phyloP scores from a whole-genome alignment of 2,113 vertebrate species.

The Pelmatolapia mariae region DNA sequence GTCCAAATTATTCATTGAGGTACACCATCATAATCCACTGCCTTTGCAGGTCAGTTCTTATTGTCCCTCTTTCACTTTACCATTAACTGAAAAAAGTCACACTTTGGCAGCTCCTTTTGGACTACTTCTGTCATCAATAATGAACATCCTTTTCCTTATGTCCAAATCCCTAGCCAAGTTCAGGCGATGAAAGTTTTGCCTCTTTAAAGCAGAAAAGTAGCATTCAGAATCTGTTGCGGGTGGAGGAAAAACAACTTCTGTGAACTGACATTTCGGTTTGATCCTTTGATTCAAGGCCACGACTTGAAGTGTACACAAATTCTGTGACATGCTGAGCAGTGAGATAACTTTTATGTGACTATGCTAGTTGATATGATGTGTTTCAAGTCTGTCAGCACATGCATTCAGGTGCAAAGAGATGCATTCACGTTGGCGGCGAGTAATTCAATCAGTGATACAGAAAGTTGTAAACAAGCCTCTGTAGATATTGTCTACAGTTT shows the following conservation, averaged over 20 bases:
- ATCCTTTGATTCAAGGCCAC: background rate
- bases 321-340: conserved; percentile 1
- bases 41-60: background rate
- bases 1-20: conserved; percentile 44
- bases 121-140: background rate
- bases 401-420: background rate
- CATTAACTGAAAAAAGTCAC: background rate
- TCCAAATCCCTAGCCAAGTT: background rate
- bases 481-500: conserved; percentile 1
- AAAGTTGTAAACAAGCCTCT: conserved; percentile 23
- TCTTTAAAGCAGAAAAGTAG: background rate
- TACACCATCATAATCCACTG: conserved; percentile 45
- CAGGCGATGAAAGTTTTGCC: background rate
- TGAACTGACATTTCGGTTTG: conserved; percentile 2
- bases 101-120: background rate
- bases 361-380: background rate
- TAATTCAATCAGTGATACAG: conserved; percentile 11
- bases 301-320: background rate
- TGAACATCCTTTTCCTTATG: background rate
- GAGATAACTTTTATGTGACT: conserved; percentile 17
- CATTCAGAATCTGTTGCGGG: background rate
- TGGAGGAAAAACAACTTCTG: conserved; percentile 10
- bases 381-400: conserved; percentile 13
- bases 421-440: background rate
- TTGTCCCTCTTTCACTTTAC: background rate